phyloP scores from a whole-genome alignment of 2,113 vertebrate species.

The Syngnathus floridae region DNA sequence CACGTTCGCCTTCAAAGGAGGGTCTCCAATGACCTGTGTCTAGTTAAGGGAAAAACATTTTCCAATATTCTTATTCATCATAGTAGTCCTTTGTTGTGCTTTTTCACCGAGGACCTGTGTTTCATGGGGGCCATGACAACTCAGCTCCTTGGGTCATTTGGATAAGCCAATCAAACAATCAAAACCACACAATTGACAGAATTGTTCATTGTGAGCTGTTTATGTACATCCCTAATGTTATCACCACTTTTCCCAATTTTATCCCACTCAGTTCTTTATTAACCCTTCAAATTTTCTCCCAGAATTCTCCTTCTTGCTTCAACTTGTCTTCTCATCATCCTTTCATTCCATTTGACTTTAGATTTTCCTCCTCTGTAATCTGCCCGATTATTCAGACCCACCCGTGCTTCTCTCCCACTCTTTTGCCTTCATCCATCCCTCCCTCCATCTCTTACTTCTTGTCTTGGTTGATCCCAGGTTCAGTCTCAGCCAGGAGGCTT shows the following conservation, averaged over 20 bases:
- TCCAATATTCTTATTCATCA: no score
- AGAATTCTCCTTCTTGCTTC: background rate
- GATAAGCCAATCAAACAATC: background rate
- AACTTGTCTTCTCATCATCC: background rate
- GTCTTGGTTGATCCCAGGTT: slow-evolving; percentile 54
- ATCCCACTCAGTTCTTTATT: background rate
- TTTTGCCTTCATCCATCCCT: slow-evolving; percentile 7
- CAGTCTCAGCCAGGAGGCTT: slow-evolving; percentile 55
- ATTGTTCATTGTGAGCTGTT: background rate
- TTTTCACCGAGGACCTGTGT: no score
- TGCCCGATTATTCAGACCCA: slow-evolving; percentile 25
- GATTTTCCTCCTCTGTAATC: slow-evolving; percentile 16
- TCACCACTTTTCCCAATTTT: background rate
- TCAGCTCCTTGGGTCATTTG: no score
- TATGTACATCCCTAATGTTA: background rate
- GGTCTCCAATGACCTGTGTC: no score
- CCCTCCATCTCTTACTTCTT: slow-evolving; percentile 30
- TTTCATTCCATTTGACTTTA: slow-evolving; percentile 32
- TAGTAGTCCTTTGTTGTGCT: no score
- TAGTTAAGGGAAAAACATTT: no score
- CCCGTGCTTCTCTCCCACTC: slow-evolving; percentile 8
- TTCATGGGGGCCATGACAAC: no score
- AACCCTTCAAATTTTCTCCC: background rate
- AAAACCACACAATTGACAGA: background rate
- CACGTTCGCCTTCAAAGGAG: no score